Evolutionary conservation across 2,888 invertebrate genomes (phyloP).

Genomic region (Ormyrus nitidulus): DNA sequence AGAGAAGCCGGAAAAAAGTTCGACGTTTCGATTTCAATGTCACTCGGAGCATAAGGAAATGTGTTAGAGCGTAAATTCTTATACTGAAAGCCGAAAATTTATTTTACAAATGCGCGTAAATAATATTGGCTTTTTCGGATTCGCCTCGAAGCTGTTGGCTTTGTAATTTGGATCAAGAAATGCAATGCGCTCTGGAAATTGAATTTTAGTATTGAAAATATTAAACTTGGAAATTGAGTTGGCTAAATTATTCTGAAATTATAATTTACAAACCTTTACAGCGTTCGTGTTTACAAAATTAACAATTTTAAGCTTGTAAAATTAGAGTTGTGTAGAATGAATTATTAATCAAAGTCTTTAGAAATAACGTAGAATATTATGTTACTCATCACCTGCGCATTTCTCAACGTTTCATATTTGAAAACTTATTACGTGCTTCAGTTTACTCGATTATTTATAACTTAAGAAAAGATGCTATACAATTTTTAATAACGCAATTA

Average conservation of each 20-base stretch:
- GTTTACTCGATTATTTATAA: no score
- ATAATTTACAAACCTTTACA: background rate
- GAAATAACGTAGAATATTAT: no score
- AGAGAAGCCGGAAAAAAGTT: constrained; percentile 26
- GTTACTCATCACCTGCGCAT: no score
- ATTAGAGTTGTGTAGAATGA: no score
- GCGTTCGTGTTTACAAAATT: no score
- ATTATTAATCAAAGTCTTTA: no score
- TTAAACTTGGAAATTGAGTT: background rate
- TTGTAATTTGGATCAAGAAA: background rate
- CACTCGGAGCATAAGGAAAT: constrained; percentile 17
- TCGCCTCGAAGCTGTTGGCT: constrained; percentile 5
- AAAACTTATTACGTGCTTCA: no score
- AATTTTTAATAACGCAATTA: no score
- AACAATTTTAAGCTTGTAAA: no score
- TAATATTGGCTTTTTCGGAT: constrained; percentile 22
- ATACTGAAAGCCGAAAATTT: constrained; percentile 3
- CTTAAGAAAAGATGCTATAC: no score
- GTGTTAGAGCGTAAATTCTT: background rate
- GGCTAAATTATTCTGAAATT: background rate
- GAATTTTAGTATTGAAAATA: background rate
- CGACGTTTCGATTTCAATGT: constrained; percentile 41
- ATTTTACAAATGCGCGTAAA: constrained; percentile 23
- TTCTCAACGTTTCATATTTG: no score
- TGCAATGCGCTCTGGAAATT: background rate